Base-by-base conservation (phyloP, 2,888 invertebrate species). In the Diloba caeruleocephala region DNA sequence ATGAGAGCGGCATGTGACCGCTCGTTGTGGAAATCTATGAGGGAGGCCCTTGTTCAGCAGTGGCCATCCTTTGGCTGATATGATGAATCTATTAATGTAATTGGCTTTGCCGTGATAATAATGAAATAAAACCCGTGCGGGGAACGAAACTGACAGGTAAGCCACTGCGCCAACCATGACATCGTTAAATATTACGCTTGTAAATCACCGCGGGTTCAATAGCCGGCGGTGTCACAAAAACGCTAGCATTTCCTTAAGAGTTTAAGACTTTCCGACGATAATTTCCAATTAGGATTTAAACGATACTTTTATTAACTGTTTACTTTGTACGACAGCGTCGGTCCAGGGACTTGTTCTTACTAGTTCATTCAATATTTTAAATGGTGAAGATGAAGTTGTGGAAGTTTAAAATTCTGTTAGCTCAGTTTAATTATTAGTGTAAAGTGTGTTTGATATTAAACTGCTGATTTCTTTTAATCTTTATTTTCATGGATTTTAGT, bases 201-300 rank as follows among this genome's bases (percentile, higher is more conserved):
- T 34, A 8, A 1, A 8, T 1, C 10, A n/a, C 2, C 50, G 64
- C 37, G 9, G 31, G 6, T 51, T 5, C 61, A 12, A 43, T 57
- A 42, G 70, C 49, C n/a, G 25, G 3, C 15, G 21, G 23, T 46
- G 52, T 52, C 57, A 65, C 54, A 65, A 65, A 65, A 68, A 65
- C 51, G 33, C 48, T 57, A 57, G 46, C 65, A 69, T 66, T 69
- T 68, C 31, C 62, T 58, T 58, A 65, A 61, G 45, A 57, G 49
- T 49, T 57, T 65, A 65, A 69, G 48, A 41, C 46, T 67, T 29
- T 28, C 39, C 9, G 32, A 46, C 45, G 62, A 65, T 65, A 50
- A 69, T 61, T 52, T 62, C 15, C 17, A 56, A 69, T 65, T 60
- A 54, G 54, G 57, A 52, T 41, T 53, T 65, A 50, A 61, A 62